Base-by-base conservation (phyloP, 2,888 invertebrate species). In the Ommatoiulus sabulosus region DNA sequence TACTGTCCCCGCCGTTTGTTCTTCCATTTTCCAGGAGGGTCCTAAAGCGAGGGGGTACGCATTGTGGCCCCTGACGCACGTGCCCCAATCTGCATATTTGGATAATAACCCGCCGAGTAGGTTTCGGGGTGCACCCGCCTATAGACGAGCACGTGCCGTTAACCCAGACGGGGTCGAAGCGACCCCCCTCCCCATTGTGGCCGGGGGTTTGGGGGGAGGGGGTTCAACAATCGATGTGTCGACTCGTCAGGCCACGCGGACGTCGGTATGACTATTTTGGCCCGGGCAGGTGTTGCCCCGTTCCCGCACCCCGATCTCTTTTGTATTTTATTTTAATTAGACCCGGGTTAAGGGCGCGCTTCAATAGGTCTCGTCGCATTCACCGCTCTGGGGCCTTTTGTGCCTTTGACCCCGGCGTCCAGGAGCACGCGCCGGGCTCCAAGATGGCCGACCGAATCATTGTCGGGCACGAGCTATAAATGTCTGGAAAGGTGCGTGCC, bases 321-420 rank as follows among this genome's bases (percentile, higher is more conserved):
- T 80, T 80, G 20, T 80, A 80, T 80, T 80, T 46, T 24, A 80
- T 80, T 20, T 80, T 80, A 80, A 80, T 80, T 80, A 80, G 80
- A 80, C 80, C 80, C 20, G 24, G 80, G 80, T 80, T 80, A 80
- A 80, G 24, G 80, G 80, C 80, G 24, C 24, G 6, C 24, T 80
- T 80, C 20, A 80, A 80, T 80, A 80, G 80, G 80, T 80, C 80
- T 80, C 20, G 80, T 46, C 46, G 46, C 46, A 46, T 46, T 46
- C 46, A 46, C 46, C 46, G 46, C 46, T 4, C 46, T 46, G 46
- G 46, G 46, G 46, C 46, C 46, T 46, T n/a, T 46, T 46, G 46
- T 46, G 46, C 8, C 46, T 46, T 46, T 46, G 46, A 46, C 46
- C 46, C 46, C 46, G 46, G 46, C 46, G 46, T 46, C 46, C 46